Base-by-base conservation (phyloP, 2,797 vertebrate species). In the Esox lucius region DNA sequence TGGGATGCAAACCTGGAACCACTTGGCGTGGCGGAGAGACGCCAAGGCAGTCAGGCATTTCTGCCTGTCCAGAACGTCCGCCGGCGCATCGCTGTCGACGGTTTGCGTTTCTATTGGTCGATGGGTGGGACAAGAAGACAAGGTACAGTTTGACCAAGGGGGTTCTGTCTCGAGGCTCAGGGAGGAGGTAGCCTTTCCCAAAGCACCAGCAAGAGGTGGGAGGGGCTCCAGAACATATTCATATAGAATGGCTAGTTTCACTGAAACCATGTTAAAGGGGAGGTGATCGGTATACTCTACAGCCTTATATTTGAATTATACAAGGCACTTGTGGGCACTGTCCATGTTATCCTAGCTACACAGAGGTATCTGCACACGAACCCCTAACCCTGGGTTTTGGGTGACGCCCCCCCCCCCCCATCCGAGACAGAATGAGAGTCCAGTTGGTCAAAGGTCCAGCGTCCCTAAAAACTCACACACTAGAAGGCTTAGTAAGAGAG, bases 1-100 rank as follows among this genome's bases (percentile, higher is more conserved):
- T n/a, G 95, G 95, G 95, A 96, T 98, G 97, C 98, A 97, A 99
- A 99, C 97, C 98, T 99, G 97, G 94, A 99, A 99, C 97, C 97
- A 99, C 96, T 99, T 99, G 95, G 97, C 95, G 94, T 99, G 97
- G 92, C 97, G 97, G 93, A 99, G 97, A 93, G 98, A 98, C 95
- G 97, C 97, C 96, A 99, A 96, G 95, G 98, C 96, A 94, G 96
- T 94, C 93, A 99, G 98, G 94, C 98, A 99, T 97, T 98, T 98
- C 96, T 98, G 98, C 96, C 96, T 98, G 96, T 99, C 98, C 98
- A 99, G 96, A 95, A 97, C 95, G 91, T 98, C 97, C 95, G 96
- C 96, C 95, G 95, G 95, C 93, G 28, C 64, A 1, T 96, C 96
- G 95, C 68, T 69, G 48, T 89, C 95, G 95, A 94, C 95, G 94